Conservation (phyloP, 1,140 invertebrate species). For the Sinella curviseta region DNA sequence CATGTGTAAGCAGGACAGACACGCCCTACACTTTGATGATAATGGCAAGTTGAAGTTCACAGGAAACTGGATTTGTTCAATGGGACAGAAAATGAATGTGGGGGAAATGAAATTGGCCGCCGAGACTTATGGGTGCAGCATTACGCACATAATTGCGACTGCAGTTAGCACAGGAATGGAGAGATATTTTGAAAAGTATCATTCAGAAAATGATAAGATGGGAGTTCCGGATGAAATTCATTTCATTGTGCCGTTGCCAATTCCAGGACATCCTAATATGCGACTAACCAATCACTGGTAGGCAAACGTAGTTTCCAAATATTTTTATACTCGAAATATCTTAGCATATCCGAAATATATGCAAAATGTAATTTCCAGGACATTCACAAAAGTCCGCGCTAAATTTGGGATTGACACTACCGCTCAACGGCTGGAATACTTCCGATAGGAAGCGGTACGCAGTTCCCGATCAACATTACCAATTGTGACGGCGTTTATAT, state of each 20-base stretch:
- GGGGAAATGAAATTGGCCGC: neutral
- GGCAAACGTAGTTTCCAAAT: no score
- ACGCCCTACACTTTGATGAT: neutral
- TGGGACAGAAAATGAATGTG: neutral
- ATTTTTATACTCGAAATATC: no score
- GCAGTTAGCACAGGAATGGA: neutral
- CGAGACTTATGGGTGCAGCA: neutral
- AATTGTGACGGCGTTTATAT: neutral
- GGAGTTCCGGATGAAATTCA: neutral
- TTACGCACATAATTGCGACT: neutral
- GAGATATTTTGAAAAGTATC: slow-evolving; percentile 5
- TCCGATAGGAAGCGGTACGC: neutral
- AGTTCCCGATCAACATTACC: neutral
- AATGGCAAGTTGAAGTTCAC: neutral
- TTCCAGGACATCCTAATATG: neutral
- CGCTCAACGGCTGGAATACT: neutral
- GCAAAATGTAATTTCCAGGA: neutral
- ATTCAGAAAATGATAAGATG: neutral
- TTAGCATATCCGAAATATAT: no score
- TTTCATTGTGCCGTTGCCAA: neutral
- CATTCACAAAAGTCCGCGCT: neutral
- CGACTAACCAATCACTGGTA: neutral
- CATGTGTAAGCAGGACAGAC: neutral
- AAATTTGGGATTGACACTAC: neutral
- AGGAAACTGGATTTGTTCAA: neutral